These are phyloP conservation scores for Actenoides lindsayi DNA, from an alignment of 2,113 vertebrate species.

Conservation along the genomic window DNA sequence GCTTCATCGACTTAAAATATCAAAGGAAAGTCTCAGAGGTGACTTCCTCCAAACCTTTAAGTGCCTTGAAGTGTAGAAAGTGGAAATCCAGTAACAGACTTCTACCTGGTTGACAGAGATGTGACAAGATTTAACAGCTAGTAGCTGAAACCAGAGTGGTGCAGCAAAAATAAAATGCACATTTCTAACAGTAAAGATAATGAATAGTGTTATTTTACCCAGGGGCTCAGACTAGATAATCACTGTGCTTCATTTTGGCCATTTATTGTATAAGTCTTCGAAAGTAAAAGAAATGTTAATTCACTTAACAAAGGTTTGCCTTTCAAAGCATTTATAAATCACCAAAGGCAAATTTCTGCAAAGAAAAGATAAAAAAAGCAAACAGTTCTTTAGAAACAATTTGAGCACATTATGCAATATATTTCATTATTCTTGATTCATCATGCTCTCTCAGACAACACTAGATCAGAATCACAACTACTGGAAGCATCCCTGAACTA, in stretches of 20 bases:
- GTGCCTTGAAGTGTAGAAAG: neutral
- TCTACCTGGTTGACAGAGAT: neutral
- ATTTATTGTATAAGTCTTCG: neutral
- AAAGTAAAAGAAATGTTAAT: neutral
- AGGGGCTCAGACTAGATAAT: neutral
- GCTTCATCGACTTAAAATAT: neutral
- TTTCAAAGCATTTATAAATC: neutral
- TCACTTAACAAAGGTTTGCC: neutral
- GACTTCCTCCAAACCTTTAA: neutral
- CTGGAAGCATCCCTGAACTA: neutral
- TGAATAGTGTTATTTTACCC: neutral
- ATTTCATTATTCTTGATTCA: neutral
- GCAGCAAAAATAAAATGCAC: neutral
- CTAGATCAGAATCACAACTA: neutral
- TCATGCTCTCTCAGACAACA: neutral
- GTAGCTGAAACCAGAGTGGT: neutral
- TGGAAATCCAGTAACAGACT: fast-evolving
- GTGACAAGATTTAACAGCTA: neutral
- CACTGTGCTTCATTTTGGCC: neutral
- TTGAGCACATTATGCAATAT: neutral
- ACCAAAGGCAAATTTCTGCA: neutral
- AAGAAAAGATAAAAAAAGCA: neutral
- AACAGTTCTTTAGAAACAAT: neutral
- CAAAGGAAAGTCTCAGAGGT: neutral
- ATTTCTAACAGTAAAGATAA: neutral